Percentiles rank a stretch among this genome's conserved stretches.
phyloP scores from a whole-genome alignment of 2,888 invertebrate genomes.

The Epirrhoe tristata region DNA sequence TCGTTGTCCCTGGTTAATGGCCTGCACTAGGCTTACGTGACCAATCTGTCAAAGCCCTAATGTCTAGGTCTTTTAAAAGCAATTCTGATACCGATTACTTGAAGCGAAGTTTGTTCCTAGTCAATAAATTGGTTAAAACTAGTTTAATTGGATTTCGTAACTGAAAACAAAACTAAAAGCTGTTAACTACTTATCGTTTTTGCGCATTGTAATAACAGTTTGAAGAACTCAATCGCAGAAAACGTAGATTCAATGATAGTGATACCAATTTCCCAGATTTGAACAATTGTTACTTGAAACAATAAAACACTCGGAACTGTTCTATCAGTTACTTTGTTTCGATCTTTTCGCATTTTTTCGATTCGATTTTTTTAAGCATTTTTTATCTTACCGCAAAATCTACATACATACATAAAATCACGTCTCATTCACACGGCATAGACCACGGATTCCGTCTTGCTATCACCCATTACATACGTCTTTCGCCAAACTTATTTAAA shows the following conservation, averaged over 20 bases:
- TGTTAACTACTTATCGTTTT: not conserved
- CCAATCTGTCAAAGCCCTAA: no score
- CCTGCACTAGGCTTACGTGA: no score
- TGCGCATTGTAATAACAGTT: not conserved
- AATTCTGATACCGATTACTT: no score
- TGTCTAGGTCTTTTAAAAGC: no score
- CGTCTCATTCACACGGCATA: no score
- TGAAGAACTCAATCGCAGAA: constrained; percentile 2
- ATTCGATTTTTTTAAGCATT: not conserved
- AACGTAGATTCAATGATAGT: constrained; percentile 5
- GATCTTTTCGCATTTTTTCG: constrained; percentile 8
- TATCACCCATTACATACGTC: no score
- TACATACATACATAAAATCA: no score
- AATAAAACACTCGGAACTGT: constrained; percentile 19
- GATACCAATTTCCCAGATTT: constrained; percentile 19
- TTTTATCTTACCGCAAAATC: no score
- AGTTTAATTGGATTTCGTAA: not conserved
- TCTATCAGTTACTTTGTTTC: constrained; percentile 15
- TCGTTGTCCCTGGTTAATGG: no score
- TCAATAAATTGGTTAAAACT: not conserved
- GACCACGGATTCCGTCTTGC: no score
- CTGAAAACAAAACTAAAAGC: not conserved
- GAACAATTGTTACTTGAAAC: constrained; percentile 12
- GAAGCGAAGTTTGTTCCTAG: no score
- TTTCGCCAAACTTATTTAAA: no score